Base-by-base conservation (phyloP, 2,888 invertebrate species). In the Dorcus parallelipipedus region DNA sequence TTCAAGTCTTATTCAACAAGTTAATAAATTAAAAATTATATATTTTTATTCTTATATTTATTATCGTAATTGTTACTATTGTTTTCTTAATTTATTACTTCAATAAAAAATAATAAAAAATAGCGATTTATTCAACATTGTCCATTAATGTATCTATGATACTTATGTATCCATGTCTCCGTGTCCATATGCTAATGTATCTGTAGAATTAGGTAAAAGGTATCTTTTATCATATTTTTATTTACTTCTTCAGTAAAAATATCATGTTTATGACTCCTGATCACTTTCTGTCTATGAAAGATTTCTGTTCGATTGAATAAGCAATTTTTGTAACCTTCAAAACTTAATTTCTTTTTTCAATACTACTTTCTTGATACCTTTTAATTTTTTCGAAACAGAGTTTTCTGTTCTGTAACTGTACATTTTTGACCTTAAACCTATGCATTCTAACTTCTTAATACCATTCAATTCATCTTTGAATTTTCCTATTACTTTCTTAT, bases 371-470 rank as follows among this genome's bases (percentile, higher is more conserved):
- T 56, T 62, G 42, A 59, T 59, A 43, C 59, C 59, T 56, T 59
- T 62, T 59, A 59, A 56, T 56, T 59, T 56, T 59, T 59, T 62
- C 43, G 58, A 49, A 56, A 61, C 53, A 51, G 49, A 58, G 3
- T 47, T 54, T 58, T 58, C 54, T n/a, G 60, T 54, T 61, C 54
- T 58, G 52, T 61, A 54, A 58, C 58, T 54, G 52, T 60, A 60
- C 62, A 62, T 62, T 62, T 60, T 62, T 58, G 58, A 58, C 51
- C 52, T 47, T 54, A 60, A 52, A 52, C 62, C 59, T 52, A 59
- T 57, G 41, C 38, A 62, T 52, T 53, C 47, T 51, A 51, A 49
- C 17, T 57, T 59, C 41, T 50, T 59, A 45, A 33, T 49, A 49
- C 51, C 53, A 42, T 62, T 59, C 45, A 57, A 47, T 52, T 59